Base-by-base conservation (phyloP, 2,888 invertebrate genomes). In the Noctua janthina region DNA sequence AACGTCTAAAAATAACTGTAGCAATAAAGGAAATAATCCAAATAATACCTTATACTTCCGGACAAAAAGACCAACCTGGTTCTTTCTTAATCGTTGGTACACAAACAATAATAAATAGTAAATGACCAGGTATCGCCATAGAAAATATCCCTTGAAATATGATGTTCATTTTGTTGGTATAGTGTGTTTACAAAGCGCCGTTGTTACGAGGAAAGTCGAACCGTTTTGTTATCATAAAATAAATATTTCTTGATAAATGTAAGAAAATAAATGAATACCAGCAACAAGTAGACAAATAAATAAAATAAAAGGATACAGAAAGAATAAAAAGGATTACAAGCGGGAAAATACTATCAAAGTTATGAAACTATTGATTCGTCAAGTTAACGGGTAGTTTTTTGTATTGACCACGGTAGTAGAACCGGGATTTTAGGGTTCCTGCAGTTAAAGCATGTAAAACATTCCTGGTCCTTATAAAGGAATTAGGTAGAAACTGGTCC, bases 81-180 rank as follows among this genome's bases (percentile, higher is more conserved):
- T 20, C 11, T 54, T 72, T 3, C 29, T 17, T 80, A 80, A 75
- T 54, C 64, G 75, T 29, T 69, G 68, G 46, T 68, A 75, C 35
- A 79, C 29, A 76, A 71, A 66, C 54, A 67, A 69, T 39, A 84
- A 80, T 51, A 83, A 80, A 80, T 54, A 5, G 11, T 72, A 80
- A 72, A 81, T 64, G 59, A 64, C 29, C 46, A 76, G 81, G 35
- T 64, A 69, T 56, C 54, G 67, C 81, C 67, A 77, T 64, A 85
- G 74, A 85, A 56, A 81, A 81, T 74, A 85, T 81, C 56, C 23
- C 23, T 72, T 85, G 43, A 71, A 81, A 73, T 76, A 59, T 83
- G 62, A 85, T 49, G 77, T 81, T 74, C 43, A 70, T 82, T 76
- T 74, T 77, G 49, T 76, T 81, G 39, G 13, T 20, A 43, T 17